Conservation (phyloP, 2,113 vertebrate species). For the Trichomycterus rosablanca region DNA sequence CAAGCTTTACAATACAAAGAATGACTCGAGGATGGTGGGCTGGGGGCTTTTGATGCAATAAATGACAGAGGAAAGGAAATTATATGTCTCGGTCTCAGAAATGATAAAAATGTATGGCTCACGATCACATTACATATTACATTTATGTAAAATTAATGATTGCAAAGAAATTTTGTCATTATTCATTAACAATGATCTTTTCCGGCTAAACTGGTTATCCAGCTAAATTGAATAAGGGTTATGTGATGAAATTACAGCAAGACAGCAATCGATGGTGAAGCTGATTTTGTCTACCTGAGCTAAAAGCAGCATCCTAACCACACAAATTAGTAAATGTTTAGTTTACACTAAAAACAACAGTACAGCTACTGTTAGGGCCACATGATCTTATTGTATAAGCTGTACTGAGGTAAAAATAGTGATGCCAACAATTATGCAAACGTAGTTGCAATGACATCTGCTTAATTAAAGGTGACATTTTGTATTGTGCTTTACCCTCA, state of each 20-base stretch:
- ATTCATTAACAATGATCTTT: slow-evolving; percentile 49
- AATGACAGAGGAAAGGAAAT: slow-evolving; percentile 45
- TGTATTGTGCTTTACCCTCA: slow-evolving; percentile 48
- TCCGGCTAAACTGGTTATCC: slow-evolving; percentile 48
- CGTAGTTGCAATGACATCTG: slow-evolving; percentile 54
- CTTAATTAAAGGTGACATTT: slow-evolving; percentile 49
- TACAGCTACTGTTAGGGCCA: neutral
- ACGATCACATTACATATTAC: slow-evolving; percentile 42
- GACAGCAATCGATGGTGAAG: slow-evolving; percentile 44
- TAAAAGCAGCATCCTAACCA: neutral
- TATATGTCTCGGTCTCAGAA: slow-evolving; percentile 43
- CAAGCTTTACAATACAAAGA: slow-evolving; percentile 10
- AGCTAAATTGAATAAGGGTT: slow-evolving; percentile 43
- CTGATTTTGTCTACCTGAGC: slow-evolving; percentile 37
- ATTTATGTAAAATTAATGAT: slow-evolving; percentile 47
- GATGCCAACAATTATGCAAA: slow-evolving; percentile 16
- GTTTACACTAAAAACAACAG: too few relatives aligned
- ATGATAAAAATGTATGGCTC: slow-evolving; percentile 45
- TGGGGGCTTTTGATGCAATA: slow-evolving; percentile 35
- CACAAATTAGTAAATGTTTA: too few relatives aligned
- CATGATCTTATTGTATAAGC: neutral
- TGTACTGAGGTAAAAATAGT: slow-evolving; percentile 1
- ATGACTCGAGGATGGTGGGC: slow-evolving; percentile 37
- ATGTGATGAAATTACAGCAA: slow-evolving; percentile 39
- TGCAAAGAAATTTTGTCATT: slow-evolving; percentile 43